A percentile compares a stretch with the other conserved stretches of the same genome.
Evolutionary conservation across 2,113 vertebrate genomes (phyloP).

Genomic region (Pelecanus crispus): DNA sequence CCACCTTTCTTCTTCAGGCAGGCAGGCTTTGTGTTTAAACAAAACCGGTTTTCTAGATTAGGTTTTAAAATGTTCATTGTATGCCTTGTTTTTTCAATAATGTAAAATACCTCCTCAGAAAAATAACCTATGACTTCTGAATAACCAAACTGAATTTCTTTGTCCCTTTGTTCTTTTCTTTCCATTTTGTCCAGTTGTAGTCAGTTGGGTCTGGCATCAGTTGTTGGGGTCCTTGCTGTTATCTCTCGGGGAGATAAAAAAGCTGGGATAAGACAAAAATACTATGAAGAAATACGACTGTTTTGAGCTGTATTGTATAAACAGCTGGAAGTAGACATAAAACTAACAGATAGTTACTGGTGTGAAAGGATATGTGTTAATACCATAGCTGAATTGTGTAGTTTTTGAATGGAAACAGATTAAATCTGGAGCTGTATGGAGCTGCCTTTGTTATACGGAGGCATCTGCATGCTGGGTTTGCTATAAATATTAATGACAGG

Average conservation of each 20-base stretch:
- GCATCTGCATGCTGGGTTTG: background rate
- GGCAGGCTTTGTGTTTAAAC: background rate
- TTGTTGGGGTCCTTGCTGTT: background rate
- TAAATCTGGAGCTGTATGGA: rapidly evolving
- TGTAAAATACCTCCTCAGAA: background rate
- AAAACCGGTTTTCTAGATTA: background rate
- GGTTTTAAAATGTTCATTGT: background rate
- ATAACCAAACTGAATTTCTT: background rate
- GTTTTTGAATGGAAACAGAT: background rate
- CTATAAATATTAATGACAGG: background rate
- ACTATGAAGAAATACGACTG: background rate
- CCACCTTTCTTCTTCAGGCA: background rate
- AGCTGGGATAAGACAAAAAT: background rate
- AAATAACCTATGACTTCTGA: background rate
- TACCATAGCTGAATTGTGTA: background rate
- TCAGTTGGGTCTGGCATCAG: background rate
- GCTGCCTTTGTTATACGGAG: background rate
- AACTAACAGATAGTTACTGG: background rate
- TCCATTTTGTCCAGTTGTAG: background rate
- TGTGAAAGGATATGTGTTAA: background rate
- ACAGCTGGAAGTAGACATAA: background rate
- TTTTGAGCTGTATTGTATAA: background rate
- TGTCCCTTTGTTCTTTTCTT: background rate
- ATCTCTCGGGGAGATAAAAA: background rate
- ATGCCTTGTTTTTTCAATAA: background rate